Conservation (phyloP, 2,888 invertebrate species). For the Volucella inanis region DNA sequence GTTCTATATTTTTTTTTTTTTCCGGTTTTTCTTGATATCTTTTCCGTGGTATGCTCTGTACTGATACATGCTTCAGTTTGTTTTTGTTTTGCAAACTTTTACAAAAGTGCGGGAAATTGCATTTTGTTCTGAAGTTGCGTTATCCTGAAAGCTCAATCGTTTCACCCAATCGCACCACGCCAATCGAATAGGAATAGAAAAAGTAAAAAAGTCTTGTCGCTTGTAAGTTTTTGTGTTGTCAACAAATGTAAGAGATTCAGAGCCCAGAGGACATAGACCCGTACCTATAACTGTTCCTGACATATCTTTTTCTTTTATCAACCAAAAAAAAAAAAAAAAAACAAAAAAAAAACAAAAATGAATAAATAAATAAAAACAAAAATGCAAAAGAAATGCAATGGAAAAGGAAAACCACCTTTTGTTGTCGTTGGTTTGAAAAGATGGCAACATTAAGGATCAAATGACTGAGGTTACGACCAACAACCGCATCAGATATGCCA, state of each 20-base stretch:
- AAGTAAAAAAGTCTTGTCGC: not conserved
- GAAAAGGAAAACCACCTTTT: constrained; percentile 56
- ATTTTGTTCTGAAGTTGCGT: constrained; percentile 52
- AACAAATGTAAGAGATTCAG: constrained; percentile 58
- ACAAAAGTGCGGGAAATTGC: constrained; percentile 54
- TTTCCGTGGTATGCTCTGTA: not conserved
- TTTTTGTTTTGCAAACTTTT: constrained; percentile 12
- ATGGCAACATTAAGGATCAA: constrained; percentile 65
- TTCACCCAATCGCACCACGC: constrained; percentile 48
- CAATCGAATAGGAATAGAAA: constrained; percentile 45
- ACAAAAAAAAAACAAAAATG: not conserved
- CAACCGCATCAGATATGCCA: constrained; percentile 69
- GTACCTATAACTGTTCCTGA: constrained; percentile 58
- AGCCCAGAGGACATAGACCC: constrained; percentile 52
- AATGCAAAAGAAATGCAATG: constrained; percentile 40
- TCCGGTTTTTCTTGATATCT: too few species aligned
- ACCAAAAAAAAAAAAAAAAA: constrained; percentile 22
- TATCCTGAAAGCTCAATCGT: constrained; percentile 62
- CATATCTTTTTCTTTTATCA: constrained; percentile 53
- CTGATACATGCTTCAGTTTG: not conserved
- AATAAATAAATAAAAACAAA: not conserved
- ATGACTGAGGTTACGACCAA: constrained; percentile 62
- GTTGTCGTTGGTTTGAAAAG: constrained; percentile 53
- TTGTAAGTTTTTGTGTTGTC: constrained; percentile 44
- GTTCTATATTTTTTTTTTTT: constrained; percentile 5